Percentiles rank a stretch among this genome's conserved stretches.
Conservation (phyloP, 2,797 vertebrate species). For the Epinephelus coioides region DNA sequence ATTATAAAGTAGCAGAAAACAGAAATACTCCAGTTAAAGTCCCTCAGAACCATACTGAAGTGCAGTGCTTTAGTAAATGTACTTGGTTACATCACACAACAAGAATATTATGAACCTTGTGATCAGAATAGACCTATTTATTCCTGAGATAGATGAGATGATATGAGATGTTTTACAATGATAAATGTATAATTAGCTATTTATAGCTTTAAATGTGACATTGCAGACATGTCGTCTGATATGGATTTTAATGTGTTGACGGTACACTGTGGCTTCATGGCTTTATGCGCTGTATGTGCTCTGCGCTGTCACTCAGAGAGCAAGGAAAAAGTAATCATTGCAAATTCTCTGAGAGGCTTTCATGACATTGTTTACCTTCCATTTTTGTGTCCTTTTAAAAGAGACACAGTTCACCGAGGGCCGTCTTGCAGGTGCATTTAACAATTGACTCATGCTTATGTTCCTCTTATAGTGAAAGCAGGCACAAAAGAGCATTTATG, state of each 20-base stretch:
- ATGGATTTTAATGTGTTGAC: not conserved
- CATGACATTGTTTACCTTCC: conserved; percentile 46
- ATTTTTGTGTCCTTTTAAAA: conserved; percentile 25
- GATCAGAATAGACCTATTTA: not conserved
- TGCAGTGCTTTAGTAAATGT: no score
- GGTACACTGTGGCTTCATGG: not conserved
- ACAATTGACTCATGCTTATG: conserved; percentile 62
- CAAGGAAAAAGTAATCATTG: conserved; percentile 26
- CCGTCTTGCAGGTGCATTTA: conserved; percentile 73
- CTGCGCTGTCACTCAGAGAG: conserved; percentile 15
- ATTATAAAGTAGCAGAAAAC: no score
- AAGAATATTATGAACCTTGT: not conserved
- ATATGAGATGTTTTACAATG: not conserved
- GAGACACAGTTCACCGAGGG: not conserved
- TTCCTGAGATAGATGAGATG: not conserved
- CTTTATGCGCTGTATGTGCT: not conserved
- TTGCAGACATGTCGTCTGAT: not conserved
- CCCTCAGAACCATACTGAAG: no score
- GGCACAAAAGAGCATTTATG: conserved; percentile 70
- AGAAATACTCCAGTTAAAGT: no score
- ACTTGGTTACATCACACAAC: no score
- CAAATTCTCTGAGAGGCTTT: conserved; percentile 60
- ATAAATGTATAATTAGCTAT: not conserved
- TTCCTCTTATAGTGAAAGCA: conserved; percentile 40
- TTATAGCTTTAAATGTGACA: not conserved